Conservation (phyloP, 1,140 invertebrate species). For the Zaprionus gabonicus region DNA sequence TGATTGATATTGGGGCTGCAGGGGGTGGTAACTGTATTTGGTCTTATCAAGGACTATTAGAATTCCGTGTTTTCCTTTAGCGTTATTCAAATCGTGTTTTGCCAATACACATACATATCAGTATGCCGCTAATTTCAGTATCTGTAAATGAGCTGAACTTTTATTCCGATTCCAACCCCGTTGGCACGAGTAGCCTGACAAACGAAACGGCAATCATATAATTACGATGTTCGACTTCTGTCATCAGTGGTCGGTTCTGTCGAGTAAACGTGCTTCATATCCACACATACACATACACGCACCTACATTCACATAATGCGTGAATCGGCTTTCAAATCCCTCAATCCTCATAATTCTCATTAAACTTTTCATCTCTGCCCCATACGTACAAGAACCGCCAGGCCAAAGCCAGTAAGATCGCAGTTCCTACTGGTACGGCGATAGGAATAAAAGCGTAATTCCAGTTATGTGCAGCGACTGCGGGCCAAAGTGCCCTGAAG, state of each 20-base stretch:
- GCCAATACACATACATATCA: too few species aligned
- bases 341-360: too few species aligned
- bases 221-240: constrained; percentile 50
- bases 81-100: too few species aligned
- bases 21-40: background rate
- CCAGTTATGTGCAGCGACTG: background rate
- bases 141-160: background rate
- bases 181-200: background rate
- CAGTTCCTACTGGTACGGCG: constrained; percentile 4
- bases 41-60: background rate
- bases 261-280: constrained; percentile 75
- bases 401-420: background rate
- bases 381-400: constrained; percentile 26
- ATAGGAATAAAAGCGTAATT: constrained; percentile 5
- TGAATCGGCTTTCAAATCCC: constrained; percentile 14
- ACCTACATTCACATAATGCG: constrained; percentile 27
- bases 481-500: constrained; percentile 32
- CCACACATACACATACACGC: constrained; percentile 46
- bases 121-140: background rate
- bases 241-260: constrained; percentile 76
- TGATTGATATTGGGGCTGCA: too few species aligned
- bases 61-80: background rate
- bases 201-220: constrained; percentile 28
- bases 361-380: too few species aligned
- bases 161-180: constrained; percentile 14